Percentiles rank a stretch among this genome's conserved stretches.
These are phyloP conservation scores for Venturia canescens DNA, from an alignment of 1,140 invertebrate genomes.

Conservation along the genomic window DNA sequence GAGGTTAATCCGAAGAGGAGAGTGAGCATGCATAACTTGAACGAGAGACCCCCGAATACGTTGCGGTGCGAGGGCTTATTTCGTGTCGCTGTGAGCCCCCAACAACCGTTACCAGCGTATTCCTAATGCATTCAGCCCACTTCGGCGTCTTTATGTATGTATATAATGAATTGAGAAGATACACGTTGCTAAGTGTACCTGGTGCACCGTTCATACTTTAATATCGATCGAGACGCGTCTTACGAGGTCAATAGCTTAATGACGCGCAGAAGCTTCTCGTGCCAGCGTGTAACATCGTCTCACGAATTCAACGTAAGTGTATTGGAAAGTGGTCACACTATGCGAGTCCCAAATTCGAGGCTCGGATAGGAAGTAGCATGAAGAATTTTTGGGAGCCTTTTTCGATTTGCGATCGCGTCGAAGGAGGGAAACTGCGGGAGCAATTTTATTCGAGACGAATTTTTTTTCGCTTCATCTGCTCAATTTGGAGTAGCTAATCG, in stretches of 20 bases:
- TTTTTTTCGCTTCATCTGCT: too few species aligned
- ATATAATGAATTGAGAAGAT: neutral
- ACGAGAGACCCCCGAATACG: neutral
- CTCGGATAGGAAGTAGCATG: neutral
- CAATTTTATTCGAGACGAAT: too few species aligned
- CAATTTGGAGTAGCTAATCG: too few species aligned
- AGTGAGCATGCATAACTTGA: slow-evolving; percentile 14
- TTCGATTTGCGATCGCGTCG: too few species aligned
- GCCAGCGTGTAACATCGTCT: slow-evolving; percentile 2
- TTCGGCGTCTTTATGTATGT: neutral
- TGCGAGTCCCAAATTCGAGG: neutral
- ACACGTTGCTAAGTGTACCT: neutral
- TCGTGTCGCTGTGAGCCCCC: neutral
- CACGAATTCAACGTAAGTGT: neutral
- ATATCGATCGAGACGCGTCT: slow-evolving; percentile 5
- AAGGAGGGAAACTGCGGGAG: too few species aligned
- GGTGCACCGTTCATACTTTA: neutral
- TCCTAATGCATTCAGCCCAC: neutral
- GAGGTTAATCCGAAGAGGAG: neutral
- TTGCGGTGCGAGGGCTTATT: neutral
- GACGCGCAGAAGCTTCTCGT: neutral
- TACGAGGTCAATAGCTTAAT: slow-evolving; percentile 17
- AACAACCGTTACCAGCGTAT: neutral
- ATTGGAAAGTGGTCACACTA: neutral
- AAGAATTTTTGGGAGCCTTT: neutral